Evolutionary conservation across 2,888 invertebrate species (phyloP).

Genomic region (Epirrita christyi): DNA sequence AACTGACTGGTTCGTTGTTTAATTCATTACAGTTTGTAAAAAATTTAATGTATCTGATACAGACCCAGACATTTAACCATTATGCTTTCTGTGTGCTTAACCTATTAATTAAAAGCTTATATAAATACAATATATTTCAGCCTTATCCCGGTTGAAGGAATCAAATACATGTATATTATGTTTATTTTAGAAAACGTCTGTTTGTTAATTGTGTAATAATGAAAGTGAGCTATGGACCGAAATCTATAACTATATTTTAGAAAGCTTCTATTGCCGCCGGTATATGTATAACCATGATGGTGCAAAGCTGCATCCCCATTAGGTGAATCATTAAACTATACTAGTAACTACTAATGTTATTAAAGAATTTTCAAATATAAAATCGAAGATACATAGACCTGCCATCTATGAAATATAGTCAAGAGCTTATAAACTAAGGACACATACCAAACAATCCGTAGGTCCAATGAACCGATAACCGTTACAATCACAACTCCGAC

Average conservation of each 20-base stretch:
- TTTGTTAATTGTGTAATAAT: not conserved
- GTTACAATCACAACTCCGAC: conserved; percentile 63
- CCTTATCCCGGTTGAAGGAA: no score
- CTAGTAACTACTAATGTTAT: no score
- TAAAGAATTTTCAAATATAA: not conserved
- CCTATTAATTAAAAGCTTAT: no score
- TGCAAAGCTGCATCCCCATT: not conserved
- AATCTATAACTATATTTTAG: not conserved
- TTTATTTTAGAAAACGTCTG: not conserved
- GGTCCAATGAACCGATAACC: conserved; percentile 67
- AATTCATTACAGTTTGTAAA: no score
- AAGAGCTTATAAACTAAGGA: conserved; percentile 47
- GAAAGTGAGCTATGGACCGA: not conserved
- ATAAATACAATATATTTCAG: no score
- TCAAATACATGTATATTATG: no score
- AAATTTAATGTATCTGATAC: no score
- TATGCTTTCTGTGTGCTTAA: no score
- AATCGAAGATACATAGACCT: conserved; percentile 15
- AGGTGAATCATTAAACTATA: not conserved
- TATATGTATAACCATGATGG: not conserved
- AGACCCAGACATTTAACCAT: no score
- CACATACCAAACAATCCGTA: conserved; percentile 67
- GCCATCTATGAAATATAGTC: conserved; percentile 14
- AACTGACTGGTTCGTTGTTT: no score
- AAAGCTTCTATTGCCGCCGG: not conserved